A percentile compares a stretch with the other conserved stretches of the same genome.
These are phyloP conservation scores for Plotosus lineatus DNA, from an alignment of 2,113 vertebrate genomes.

Conservation along the genomic window DNA sequence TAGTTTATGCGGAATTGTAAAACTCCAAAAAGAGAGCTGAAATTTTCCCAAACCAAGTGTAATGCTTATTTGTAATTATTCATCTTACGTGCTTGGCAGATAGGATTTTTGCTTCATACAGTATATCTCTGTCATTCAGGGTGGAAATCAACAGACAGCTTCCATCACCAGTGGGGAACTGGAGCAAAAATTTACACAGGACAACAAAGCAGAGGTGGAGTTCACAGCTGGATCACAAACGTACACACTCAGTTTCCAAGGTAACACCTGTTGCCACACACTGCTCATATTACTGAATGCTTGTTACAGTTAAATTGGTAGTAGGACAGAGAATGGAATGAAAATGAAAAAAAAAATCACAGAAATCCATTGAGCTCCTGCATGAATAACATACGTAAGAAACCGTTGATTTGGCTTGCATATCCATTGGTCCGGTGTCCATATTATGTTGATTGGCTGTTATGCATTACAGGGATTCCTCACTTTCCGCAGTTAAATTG, in stretches of 20 bases:
- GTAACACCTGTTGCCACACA: slow-evolving; percentile 46
- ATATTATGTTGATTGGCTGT: too few species aligned
- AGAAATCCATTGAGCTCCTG: too few species aligned
- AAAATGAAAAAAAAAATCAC: background rate
- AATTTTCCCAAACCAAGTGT: background rate
- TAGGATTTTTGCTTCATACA: background rate
- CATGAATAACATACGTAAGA: too few species aligned
- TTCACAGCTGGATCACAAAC: slow-evolving; percentile 64
- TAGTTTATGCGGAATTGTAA: background rate
- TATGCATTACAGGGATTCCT: too few species aligned
- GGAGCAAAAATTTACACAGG: slow-evolving; percentile 63
- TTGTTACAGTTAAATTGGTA: background rate
- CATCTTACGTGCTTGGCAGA: background rate
- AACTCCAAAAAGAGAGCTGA: background rate
- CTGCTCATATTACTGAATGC: background rate
- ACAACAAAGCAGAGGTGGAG: slow-evolving; percentile 58
- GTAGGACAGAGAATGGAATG: background rate
- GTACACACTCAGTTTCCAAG: slow-evolving; percentile 65
- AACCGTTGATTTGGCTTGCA: too few species aligned
- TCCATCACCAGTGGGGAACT: slow-evolving; percentile 60
- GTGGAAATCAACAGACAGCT: slow-evolving; percentile 29
- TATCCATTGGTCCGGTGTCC: too few species aligned
- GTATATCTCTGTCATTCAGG: slow-evolving; percentile 48
- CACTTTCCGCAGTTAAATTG: too few species aligned
- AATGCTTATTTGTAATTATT: background rate